These are phyloP conservation scores for Syngnathus typhle DNA, from an alignment of 2,113 vertebrate genomes.

Conservation along the genomic window DNA sequence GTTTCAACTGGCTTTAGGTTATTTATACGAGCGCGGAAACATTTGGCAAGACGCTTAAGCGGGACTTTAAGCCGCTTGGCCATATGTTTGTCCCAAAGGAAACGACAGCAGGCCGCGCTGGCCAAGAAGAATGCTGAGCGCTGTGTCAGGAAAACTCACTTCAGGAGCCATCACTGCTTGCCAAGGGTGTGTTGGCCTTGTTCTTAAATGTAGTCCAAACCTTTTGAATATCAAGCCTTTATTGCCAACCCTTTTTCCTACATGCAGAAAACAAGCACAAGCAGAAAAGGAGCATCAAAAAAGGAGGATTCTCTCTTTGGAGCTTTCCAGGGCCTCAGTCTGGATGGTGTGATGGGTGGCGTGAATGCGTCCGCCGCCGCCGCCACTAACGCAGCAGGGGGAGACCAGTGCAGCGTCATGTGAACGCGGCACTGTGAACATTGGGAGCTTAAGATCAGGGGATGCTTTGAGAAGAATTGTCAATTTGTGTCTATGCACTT, in stretches of 20 bases:
- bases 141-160: slow-evolving; percentile 51
- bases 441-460: no score
- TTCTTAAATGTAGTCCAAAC: no score
- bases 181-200: slow-evolving; percentile 52
- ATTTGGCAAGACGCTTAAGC: slow-evolving; percentile 29
- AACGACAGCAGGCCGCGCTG: slow-evolving; percentile 58
- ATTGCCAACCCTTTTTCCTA: background rate
- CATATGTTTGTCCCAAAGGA: slow-evolving; percentile 56
- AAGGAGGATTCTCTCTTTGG: slow-evolving; percentile 65
- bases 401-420: slow-evolving; percentile 70
- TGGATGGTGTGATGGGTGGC: slow-evolving; percentile 45
- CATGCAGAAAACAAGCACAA: slow-evolving; percentile 20
- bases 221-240: background rate
- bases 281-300: slow-evolving; percentile 25
- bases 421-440: no score
- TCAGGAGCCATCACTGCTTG: slow-evolving; percentile 72
- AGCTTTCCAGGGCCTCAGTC: slow-evolving; percentile 66
- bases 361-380: slow-evolving; percentile 10
- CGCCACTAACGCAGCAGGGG: slow-evolving; percentile 1
- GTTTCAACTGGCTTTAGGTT: background rate
- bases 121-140: slow-evolving; percentile 71
- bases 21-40: slow-evolving; percentile 6
- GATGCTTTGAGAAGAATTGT: no score
- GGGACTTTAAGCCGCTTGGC: slow-evolving; percentile 34
- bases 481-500: no score